These are phyloP conservation scores for Enteromius trimaculatus DNA, from an alignment of 2,797 vertebrate genomes.

Conservation along the genomic window DNA sequence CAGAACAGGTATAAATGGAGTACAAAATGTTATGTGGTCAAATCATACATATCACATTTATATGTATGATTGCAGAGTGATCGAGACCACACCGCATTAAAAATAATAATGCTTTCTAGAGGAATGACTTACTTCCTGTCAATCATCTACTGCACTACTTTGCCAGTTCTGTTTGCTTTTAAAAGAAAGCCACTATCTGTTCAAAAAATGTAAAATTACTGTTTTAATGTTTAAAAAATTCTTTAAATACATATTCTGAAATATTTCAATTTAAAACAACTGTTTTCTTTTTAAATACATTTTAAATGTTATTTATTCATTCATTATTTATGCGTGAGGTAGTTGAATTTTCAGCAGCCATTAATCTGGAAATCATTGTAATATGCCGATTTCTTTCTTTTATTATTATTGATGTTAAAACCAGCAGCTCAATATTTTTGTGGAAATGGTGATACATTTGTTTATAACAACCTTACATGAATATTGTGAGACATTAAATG, in stretches of 20 bases:
- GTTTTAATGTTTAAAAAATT: neutral
- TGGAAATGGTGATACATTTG: neutral
- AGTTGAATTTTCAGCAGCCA: neutral
- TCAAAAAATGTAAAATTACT: neutral
- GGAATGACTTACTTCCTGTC: neutral
- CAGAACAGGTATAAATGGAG: neutral
- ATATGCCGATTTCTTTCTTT: neutral
- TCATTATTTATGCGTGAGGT: neutral
- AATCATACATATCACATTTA: neutral
- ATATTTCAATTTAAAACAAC: neutral
- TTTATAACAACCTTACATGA: neutral
- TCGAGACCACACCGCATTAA: neutral
- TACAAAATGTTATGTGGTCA: neutral
- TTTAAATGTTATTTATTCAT: neutral
- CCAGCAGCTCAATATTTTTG: neutral
- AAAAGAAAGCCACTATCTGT: neutral
- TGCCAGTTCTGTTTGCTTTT: neutral
- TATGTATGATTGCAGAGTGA: neutral
- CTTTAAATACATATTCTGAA: neutral
- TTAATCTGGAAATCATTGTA: neutral
- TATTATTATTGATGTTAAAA: neutral
- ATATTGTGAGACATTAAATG: neutral
- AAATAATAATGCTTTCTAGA: neutral
- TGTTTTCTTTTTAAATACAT: neutral
- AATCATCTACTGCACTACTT: neutral